A percentile compares a stretch with the other conserved stretches of the same genome.
These are phyloP conservation scores for Neostethus bicornis DNA, from an alignment of 2,797 vertebrate genomes.

Conservation along the genomic window DNA sequence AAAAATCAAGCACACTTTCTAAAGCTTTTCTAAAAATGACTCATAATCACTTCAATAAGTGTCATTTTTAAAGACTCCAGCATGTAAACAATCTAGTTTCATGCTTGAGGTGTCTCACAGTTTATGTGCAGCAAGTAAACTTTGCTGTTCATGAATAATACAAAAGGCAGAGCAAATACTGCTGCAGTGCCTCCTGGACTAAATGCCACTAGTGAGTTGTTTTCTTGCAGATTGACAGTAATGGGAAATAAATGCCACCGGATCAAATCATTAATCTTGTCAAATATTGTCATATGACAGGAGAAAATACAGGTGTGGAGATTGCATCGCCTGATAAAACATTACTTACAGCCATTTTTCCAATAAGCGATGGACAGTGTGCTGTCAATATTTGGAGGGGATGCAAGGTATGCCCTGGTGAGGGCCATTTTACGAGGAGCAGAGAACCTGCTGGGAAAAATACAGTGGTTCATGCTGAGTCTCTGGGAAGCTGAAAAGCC, in stretches of 20 bases:
- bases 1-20: slow-evolving; percentile 43
- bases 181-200: slow-evolving; percentile 53
- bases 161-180: slow-evolving; percentile 52
- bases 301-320: slow-evolving; percentile 76
- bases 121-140: slow-evolving; percentile 52
- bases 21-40: slow-evolving; percentile 14
- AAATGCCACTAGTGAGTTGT: slow-evolving; percentile 77
- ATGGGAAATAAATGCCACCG: slow-evolving; percentile 75
- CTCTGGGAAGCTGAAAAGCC: slow-evolving; percentile 82
- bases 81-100: slow-evolving; percentile 45
- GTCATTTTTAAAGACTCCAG: slow-evolving; percentile 15
- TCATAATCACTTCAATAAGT: slow-evolving; percentile 18
- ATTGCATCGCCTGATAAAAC: slow-evolving; percentile 80
- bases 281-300: slow-evolving; percentile 77
- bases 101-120: slow-evolving; percentile 28
- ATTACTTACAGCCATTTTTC: slow-evolving; percentile 81
- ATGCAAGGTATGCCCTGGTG: slow-evolving; percentile 72
- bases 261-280: slow-evolving; percentile 78
- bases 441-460: slow-evolving; percentile 86
- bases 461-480: slow-evolving; percentile 84
- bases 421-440: slow-evolving; percentile 80
- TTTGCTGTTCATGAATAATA: slow-evolving; percentile 63
- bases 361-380: slow-evolving; percentile 79
- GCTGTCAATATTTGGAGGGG: slow-evolving; percentile 83
- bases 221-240: slow-evolving; percentile 65